These are phyloP conservation scores for Meliscaeva auricollis DNA, from an alignment of 2,888 invertebrate species.

Conservation along the genomic window DNA sequence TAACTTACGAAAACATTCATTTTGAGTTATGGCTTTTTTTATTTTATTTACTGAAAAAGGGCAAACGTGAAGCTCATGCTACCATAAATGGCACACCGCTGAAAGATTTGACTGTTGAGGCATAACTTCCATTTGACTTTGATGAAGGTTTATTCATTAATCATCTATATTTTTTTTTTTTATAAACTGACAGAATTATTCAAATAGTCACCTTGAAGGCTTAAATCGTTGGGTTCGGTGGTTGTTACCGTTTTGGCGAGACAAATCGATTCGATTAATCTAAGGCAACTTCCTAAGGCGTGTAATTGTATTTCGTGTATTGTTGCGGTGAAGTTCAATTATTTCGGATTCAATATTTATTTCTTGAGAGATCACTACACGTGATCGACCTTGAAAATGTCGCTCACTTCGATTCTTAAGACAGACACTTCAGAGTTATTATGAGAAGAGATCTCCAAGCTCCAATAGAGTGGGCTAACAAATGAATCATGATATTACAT, in stretches of 20 bases:
- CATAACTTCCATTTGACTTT: conserved; percentile 1
- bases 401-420: conserved; percentile 4
- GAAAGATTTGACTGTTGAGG: neutral
- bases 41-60: conserved; percentile 3
- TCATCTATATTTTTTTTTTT: conserved; percentile 1
- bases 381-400: conserved; percentile 26
- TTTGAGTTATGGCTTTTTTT: conserved; percentile 12
- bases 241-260: neutral
- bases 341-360: neutral
- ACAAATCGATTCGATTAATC: conserved; percentile 2
- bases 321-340: conserved; percentile 10
- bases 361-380: conserved; percentile 4
- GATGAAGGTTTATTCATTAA: conserved; percentile 19
- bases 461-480: conserved; percentile 6
- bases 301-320: neutral
- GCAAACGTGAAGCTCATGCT: conserved; percentile 14
- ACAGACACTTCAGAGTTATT: neutral
- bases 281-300: conserved; percentile 6
- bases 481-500: conserved; percentile 3
- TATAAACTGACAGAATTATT: neutral
- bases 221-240: neutral
- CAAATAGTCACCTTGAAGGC: conserved; percentile 9
- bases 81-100: neutral
- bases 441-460: neutral
- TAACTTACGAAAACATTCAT: neutral